Base-by-base conservation (phyloP, 2,113 vertebrate genomes). In the Gasterosteus aculeatus region DNA sequence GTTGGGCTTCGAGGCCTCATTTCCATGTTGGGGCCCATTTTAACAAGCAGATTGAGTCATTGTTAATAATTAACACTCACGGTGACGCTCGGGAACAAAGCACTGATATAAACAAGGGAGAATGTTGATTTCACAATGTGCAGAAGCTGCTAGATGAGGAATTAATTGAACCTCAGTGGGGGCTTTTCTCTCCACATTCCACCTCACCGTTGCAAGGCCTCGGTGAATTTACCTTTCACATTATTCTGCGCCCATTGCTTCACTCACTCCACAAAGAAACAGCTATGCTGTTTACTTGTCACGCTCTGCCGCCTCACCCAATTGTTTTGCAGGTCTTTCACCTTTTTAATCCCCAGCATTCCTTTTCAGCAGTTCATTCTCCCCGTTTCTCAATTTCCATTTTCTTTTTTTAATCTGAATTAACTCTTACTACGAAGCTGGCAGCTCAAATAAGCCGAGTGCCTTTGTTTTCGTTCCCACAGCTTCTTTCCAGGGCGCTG, bases 61-160 rank as follows among this genome's bases (percentile, higher is more conserved):
- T 51, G 58, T 92, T 82, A 92, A 90, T 92, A 90, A 92, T 93
- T 92, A 89, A 91, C 81, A 79, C 81, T 87, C 80, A 77, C 73
- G 73, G 80, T 82, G 67, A 84, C 14, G 70, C 75, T 85, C 58
- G 10, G 82, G 88, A 80, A 88, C 81, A 90, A 85, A 88, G 75
- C 83, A 72, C 18, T 12, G 69, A 73, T 74, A 78, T 35, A 82
- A 88, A 89, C 60, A 72, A 53, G 70, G 60, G 49, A 58, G 41
- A 66, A 76, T 61, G 44, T 57, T 0, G 1, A 38, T 68, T 66
- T 11, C 75, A 67, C 54, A 77, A 65, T 35, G 49, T 26, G 72
- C 63, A 59, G 59, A 75, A 59, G 26, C 3, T 15, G 12, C 0
- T 3, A 29, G 69, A 53, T 47, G 26, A n/a, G 66, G 57, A 77